Base-by-base conservation (phyloP, 2,888 invertebrate species). In the Hypselothyrea guttata region DNA sequence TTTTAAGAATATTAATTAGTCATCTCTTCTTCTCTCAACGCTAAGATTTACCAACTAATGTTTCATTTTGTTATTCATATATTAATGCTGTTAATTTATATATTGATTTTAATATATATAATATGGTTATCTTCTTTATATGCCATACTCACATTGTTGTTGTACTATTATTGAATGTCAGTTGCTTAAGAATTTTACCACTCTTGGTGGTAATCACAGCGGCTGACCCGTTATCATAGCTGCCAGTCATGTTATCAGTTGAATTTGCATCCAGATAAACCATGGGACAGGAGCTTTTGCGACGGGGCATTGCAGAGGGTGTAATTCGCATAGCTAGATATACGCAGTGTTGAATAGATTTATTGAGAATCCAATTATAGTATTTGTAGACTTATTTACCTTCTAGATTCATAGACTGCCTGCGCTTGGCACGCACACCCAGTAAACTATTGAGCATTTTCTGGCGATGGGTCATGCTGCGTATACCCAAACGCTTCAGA, bases 401-500 rank as follows among this genome's bases (percentile, higher is more conserved):
- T 69, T 91, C 89, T 89, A 88, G 63, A 55, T 87, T 87, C 78
- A 87, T 75, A 7, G 92, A 92, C 74, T 90, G 90, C 62, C 92
- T 90, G 48, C 92, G 92, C 87, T 93, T 94, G 16, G 92, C 92
- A 34, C 92, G 90, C 3, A 94, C 90, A 7, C 92, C 91, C n/a
- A 93, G 91, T 47, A 94, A 89, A 86, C 93, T 94, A 30, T 93
- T 92, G 62, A 93, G 91, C 71, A 94, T 92, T 74, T 92, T 91
- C 1, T 93, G 93, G 27, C 94, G 89, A 88, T 94, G 93, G 11
- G 92, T 92, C 1, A 93, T 91, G 75, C 92, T 92, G 65, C 91
- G 92, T 28, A 94, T 91, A 0, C 94, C 94, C 57, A 93, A 87
- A 38, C 91, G 90, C 77, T 92, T 92, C 44, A 94, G 90, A 67